Percentiles rank a stretch among this genome's conserved stretches.
Evolutionary conservation across 2,113 vertebrate species (phyloP).

Genomic region (Dinomys branickii): DNA sequence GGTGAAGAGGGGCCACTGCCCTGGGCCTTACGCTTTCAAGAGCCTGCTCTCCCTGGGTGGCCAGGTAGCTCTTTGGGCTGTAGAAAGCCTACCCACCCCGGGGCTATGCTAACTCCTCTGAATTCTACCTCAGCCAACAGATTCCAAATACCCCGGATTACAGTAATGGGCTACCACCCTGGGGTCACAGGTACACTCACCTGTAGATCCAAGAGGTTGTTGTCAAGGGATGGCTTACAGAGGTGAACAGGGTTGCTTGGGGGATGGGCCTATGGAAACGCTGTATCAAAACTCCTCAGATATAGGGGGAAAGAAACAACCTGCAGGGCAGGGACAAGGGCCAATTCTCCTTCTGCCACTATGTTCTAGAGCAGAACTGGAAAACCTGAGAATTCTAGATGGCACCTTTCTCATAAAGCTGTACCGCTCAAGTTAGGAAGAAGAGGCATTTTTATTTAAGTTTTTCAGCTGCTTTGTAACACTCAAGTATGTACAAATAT

Average conservation of each 20-base stretch:
- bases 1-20: not conserved
- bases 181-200: not conserved
- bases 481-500: not conserved
- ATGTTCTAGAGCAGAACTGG: not conserved
- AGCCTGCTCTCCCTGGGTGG: not conserved
- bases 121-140: not conserved
- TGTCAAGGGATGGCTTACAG: not conserved
- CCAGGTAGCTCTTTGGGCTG: not conserved
- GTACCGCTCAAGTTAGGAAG: not conserved
- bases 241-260: not conserved
- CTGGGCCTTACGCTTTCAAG: not conserved
- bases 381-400: slow-evolving; percentile 29
- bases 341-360: slow-evolving; percentile 19
- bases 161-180: not conserved
- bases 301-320: not conserved
- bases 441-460: not conserved
- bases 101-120: not conserved
- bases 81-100: not conserved
- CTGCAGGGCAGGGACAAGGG: not conserved
- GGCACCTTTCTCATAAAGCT: not conserved
- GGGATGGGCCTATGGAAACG: not conserved
- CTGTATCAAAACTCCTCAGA: not conserved
- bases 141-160: not conserved
- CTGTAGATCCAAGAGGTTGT: not conserved
- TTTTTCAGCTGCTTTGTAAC: not conserved